Evolutionary conservation across 2,888 invertebrate species (phyloP).

Genomic region (Drosophila subsilvestris): DNA sequence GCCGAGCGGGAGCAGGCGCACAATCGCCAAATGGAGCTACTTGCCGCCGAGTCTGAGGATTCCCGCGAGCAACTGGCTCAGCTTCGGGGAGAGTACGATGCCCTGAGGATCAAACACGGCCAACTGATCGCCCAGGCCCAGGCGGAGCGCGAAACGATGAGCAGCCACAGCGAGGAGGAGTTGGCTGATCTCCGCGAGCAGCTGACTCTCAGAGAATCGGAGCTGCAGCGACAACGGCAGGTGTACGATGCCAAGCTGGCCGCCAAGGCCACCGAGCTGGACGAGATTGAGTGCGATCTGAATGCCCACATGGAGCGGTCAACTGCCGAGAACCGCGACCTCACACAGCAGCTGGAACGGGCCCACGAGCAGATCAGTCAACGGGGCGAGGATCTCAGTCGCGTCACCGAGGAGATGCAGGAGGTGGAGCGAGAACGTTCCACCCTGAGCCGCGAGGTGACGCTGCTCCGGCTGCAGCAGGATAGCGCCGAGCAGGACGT

Average conservation of each 20-base stretch:
- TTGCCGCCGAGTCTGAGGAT: constrained; percentile 85
- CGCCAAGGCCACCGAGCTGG: constrained; percentile 84
- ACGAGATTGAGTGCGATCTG: constrained; percentile 85
- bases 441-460: constrained; percentile 79
- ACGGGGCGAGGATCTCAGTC: constrained; percentile 86
- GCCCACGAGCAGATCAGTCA: constrained; percentile 86
- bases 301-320: constrained; percentile 83
- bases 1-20: constrained; percentile 87
- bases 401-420: constrained; percentile 84
- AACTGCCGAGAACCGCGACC: constrained; percentile 74
- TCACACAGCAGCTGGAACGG: constrained; percentile 87
- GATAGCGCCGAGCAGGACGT: constrained; percentile 83
- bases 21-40: constrained; percentile 86
- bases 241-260: constrained; percentile 84
- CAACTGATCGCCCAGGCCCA: constrained; percentile 84
- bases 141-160: constrained; percentile 71
- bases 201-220: constrained; percentile 85
- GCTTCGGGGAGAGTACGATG: constrained; percentile 85
- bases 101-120: constrained; percentile 83
- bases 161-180: constrained; percentile 84
- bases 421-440: constrained; percentile 78
- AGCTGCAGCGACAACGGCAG: constrained; percentile 84
- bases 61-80: constrained; percentile 84
- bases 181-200: constrained; percentile 71
- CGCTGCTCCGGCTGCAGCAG: constrained; percentile 82